Percentiles rank a stretch among this genome's conserved stretches.
These are phyloP conservation scores for Cephus spinipes DNA, from an alignment of 2,888 invertebrate genomes.

Conservation along the genomic window DNA sequence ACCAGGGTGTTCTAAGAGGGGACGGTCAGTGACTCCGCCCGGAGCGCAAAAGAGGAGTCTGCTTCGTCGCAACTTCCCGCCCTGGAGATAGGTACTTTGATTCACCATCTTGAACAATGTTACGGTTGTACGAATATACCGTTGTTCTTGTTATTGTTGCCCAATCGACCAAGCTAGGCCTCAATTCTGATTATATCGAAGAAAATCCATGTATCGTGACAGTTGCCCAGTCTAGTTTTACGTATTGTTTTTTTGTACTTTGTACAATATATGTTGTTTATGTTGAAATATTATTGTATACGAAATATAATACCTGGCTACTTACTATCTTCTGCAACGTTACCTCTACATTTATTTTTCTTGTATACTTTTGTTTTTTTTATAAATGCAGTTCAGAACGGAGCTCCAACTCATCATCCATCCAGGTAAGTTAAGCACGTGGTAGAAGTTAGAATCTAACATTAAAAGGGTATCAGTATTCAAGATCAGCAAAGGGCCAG, in stretches of 20 bases:
- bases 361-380: not conserved
- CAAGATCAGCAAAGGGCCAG: not conserved
- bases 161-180: not conserved
- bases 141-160: not conserved
- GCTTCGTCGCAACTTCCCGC: not conserved
- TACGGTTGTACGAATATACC: not conserved
- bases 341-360: not conserved
- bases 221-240: not conserved
- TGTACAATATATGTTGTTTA: not conserved
- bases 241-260: not conserved
- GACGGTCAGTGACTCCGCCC: constrained; percentile 10
- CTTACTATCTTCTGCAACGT: not conserved
- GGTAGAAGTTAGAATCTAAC: not conserved
- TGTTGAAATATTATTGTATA: not conserved
- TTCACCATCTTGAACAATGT: not conserved
- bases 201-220: not conserved
- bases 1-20: not conserved
- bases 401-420: not conserved
- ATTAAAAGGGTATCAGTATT: not conserved
- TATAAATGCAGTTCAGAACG: not conserved
- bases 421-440: not conserved
- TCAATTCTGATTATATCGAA: not conserved
- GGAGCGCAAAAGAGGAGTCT: constrained; percentile 7
- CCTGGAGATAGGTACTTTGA: not conserved
- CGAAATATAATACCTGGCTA: not conserved